Evolutionary conservation across 2,888 invertebrate genomes (phyloP).

Genomic region (Torymus aiolomorphi): DNA sequence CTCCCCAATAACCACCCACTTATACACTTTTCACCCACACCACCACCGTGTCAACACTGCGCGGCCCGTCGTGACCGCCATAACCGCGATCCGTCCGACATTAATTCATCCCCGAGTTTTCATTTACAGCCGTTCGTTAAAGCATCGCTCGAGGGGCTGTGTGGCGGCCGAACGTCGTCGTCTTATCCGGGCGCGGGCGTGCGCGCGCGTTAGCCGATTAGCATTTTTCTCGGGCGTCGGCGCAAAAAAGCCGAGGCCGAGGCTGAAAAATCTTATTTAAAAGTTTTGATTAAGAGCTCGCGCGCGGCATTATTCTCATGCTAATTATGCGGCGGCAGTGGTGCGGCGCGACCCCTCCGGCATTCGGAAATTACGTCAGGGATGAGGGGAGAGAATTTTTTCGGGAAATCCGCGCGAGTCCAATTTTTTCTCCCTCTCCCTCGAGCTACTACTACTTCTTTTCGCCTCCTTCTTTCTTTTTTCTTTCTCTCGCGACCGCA

Average conservation of each 20-base stretch:
- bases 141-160: slow-evolving; percentile 42
- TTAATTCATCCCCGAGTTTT: slow-evolving; percentile 52
- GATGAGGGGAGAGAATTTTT: slow-evolving; percentile 19
- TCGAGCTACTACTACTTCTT: neutral
- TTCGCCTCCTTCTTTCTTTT: neutral
- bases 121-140: slow-evolving; percentile 53
- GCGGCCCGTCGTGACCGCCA: too few species aligned
- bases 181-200: slow-evolving; percentile 10
- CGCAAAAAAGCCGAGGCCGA: slow-evolving; percentile 25
- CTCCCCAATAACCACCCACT: too few species aligned
- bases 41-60: too few species aligned
- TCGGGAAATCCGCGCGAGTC: slow-evolving; percentile 40
- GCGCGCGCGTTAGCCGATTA: slow-evolving; percentile 32
- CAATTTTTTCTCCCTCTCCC: slow-evolving; percentile 37
- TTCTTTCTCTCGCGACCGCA: neutral
- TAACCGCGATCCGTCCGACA: neutral
- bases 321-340: slow-evolving; percentile 69
- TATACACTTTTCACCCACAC: too few species aligned
- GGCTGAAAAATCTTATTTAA: slow-evolving; percentile 72
- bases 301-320: slow-evolving; percentile 73
- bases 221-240: slow-evolving; percentile 47
- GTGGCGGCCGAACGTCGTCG: neutral
- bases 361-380: slow-evolving; percentile 63
- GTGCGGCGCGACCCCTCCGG: slow-evolving; percentile 6
- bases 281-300: slow-evolving; percentile 75